These are phyloP conservation scores for Pelecanoides urinatrix DNA, from an alignment of 2,113 vertebrate genomes.

Conservation along the genomic window DNA sequence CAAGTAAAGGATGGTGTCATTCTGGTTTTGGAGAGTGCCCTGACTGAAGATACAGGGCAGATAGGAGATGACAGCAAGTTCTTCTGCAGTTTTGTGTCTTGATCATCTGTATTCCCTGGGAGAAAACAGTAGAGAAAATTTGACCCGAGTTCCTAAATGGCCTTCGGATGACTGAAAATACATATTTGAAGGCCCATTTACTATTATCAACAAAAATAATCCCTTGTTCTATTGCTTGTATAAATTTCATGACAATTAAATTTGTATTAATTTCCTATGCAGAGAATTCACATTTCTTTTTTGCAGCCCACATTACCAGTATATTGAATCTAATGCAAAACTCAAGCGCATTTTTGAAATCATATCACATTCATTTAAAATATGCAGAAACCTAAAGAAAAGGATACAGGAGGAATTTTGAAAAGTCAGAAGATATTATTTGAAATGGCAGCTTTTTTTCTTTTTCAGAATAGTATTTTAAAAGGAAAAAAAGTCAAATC, in stretches of 20 bases:
- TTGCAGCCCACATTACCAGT: background rate
- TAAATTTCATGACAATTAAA: background rate
- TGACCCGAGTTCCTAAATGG: background rate
- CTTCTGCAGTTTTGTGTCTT: background rate
- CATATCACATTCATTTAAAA: background rate
- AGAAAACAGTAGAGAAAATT: background rate
- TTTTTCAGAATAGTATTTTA: background rate
- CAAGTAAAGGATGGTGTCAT: background rate
- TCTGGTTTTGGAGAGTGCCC: background rate
- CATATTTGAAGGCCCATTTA: background rate
- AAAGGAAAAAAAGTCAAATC: background rate
- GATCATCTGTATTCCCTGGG: background rate
- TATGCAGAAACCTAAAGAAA: background rate
- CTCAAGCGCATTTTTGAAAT: background rate
- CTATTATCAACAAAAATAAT: background rate
- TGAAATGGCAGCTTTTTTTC: background rate
- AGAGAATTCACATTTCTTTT: background rate
- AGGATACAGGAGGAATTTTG: background rate
- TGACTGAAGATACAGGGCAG: background rate
- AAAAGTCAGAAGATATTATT: background rate
- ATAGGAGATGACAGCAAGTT: background rate
- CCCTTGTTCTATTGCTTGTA: background rate
- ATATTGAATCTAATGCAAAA: background rate
- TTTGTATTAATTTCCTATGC: background rate
- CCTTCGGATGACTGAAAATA: background rate